These are phyloP conservation scores for Crossaster papposus DNA, from an alignment of 53 echinoderm and acorn worm species.

Conservation along the genomic window DNA sequence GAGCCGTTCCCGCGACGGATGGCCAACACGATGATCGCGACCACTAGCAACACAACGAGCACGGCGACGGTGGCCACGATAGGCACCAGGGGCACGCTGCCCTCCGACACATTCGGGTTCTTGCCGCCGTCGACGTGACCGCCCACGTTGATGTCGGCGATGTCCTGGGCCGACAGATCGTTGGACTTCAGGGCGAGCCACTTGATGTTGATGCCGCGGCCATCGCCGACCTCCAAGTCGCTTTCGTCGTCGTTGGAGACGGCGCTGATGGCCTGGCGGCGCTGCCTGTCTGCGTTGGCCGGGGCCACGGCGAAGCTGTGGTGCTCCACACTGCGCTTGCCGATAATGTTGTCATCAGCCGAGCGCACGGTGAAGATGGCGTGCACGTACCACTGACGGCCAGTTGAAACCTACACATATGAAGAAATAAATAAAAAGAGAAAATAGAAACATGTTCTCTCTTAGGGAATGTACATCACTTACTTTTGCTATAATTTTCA, in stretches of 20 bases:
- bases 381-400: slow-evolving; percentile 95
- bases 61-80: slow-evolving; percentile 63
- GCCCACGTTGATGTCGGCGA: slow-evolving; percentile 30
- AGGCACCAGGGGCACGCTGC: slow-evolving; percentile 33
- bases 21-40: slow-evolving; percentile 66
- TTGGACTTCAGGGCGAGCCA: slow-evolving; percentile 54
- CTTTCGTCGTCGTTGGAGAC: slow-evolving; percentile 9
- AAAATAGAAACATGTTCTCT: no score
- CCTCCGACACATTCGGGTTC: not conserved
- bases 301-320: slow-evolving; percentile 63
- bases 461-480: no score
- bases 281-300: slow-evolving; percentile 4
- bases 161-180: not conserved
- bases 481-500: no score
- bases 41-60: slow-evolving; percentile 60
- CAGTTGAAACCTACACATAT: slow-evolving; percentile 81
- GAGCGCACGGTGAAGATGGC: slow-evolving; percentile 94
- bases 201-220: slow-evolving; percentile 91
- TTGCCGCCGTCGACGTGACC: slow-evolving; percentile 59
- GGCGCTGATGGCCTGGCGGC: slow-evolving; percentile 62
- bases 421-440: no score
- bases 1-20: slow-evolving; percentile 38
- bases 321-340: slow-evolving; percentile 76
- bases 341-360: slow-evolving; percentile 75
- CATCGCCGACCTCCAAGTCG: slow-evolving; percentile 48